These are phyloP conservation scores for Drosophila engyochracea DNA, from an alignment of 2,888 invertebrate species.

Conservation along the genomic window DNA sequence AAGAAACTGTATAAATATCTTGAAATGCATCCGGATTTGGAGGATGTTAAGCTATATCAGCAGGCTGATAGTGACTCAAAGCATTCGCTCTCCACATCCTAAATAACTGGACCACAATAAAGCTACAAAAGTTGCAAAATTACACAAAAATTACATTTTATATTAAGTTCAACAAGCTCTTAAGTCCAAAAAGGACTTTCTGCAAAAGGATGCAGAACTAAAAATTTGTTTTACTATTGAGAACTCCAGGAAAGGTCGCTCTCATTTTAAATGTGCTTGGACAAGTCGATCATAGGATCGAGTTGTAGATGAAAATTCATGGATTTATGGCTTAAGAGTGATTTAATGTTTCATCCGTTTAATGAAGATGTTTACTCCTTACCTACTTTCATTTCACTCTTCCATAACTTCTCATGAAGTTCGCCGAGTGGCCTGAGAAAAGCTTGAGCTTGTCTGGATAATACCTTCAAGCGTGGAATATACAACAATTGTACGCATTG, in stretches of 20 bases:
- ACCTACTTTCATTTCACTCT: background rate
- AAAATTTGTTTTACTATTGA: background rate
- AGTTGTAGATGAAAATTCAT: background rate
- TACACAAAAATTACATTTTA: constrained; percentile 14
- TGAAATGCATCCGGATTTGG: constrained; percentile 29
- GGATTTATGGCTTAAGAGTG: background rate
- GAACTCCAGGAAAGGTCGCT: background rate
- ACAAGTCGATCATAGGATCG: background rate
- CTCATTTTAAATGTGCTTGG: background rate
- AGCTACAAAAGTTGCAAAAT: background rate
- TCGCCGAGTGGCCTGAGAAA: background rate
- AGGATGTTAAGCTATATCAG: constrained; percentile 1
- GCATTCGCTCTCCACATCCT: background rate
- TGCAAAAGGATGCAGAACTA: background rate
- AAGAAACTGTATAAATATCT: constrained; percentile 33
- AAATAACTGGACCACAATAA: constrained; percentile 4
- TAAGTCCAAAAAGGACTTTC: constrained; percentile 18
- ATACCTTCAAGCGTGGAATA: background rate
- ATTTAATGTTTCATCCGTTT: background rate
- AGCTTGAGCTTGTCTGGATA: background rate
- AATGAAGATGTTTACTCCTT: background rate
- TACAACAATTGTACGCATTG: background rate
- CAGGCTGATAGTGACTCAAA: constrained; percentile 20
- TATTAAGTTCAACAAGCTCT: constrained; percentile 15
- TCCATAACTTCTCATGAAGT: background rate